Percentiles rank a stretch among this genome's conserved stretches.
These are phyloP conservation scores for Microtus montanus DNA, from an alignment of 2,113 vertebrate genomes.

Conservation along the genomic window DNA sequence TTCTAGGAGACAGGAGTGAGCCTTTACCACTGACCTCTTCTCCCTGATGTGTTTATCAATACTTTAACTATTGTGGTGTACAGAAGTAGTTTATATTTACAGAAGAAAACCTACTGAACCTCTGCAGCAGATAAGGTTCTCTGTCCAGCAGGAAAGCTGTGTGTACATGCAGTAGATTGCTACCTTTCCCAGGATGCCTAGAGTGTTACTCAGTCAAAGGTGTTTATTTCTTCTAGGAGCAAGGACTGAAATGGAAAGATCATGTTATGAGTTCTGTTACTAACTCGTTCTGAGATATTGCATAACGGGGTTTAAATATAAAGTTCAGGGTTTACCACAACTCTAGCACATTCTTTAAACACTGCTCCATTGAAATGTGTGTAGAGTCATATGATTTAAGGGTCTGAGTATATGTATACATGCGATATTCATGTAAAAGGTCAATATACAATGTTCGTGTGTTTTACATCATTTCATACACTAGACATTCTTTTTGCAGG, in stretches of 20 bases:
- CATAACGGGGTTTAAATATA: slow-evolving; percentile 14
- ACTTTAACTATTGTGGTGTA: slow-evolving; percentile 49
- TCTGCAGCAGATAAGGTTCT: slow-evolving; percentile 68
- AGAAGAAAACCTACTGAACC: slow-evolving; percentile 62
- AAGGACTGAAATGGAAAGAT: slow-evolving; percentile 39
- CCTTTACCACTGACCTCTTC: slow-evolving; percentile 50
- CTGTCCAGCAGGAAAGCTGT: slow-evolving; percentile 39
- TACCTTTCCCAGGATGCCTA: slow-evolving; percentile 45
- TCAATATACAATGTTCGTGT: slow-evolving; percentile 22
- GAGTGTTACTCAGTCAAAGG: slow-evolving; percentile 44
- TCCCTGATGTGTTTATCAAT: slow-evolving; percentile 66
- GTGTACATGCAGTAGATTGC: slow-evolving; percentile 29
- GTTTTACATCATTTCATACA: slow-evolving; percentile 48
- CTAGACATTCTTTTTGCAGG: slow-evolving; percentile 37
- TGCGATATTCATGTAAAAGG: not conserved
- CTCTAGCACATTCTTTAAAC: slow-evolving; percentile 11
- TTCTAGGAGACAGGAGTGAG: not conserved
- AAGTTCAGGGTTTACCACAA: slow-evolving; percentile 52
- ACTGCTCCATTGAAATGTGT: not conserved
- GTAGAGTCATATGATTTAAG: not conserved
- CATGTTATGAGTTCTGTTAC: slow-evolving; percentile 44
- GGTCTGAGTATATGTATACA: not conserved
- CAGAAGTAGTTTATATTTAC: slow-evolving; percentile 70
- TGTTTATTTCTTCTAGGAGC: slow-evolving; percentile 53
- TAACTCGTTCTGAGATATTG: slow-evolving; percentile 34